A percentile compares a stretch with the other conserved stretches of the same genome.
These are phyloP conservation scores for Choloepus hoffmanni DNA, from an alignment of 2,113 vertebrate genomes.

Conservation along the genomic window DNA sequence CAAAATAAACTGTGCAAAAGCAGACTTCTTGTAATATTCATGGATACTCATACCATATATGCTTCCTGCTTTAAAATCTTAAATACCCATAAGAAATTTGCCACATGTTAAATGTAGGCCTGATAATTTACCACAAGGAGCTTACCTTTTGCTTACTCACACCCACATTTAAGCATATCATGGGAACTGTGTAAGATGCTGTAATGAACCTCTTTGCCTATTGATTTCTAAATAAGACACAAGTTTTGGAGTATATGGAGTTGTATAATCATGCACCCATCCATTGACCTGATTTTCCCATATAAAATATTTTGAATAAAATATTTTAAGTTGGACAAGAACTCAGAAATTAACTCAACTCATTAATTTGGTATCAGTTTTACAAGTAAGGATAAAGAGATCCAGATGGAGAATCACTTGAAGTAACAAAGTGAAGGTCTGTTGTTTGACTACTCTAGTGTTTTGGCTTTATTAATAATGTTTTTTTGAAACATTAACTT, in stretches of 20 bases:
- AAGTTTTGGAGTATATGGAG: neutral
- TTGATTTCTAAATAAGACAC: conserved; percentile 29
- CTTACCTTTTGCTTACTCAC: neutral
- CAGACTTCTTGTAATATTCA: neutral
- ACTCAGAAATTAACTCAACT: neutral
- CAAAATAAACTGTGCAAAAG: conserved; percentile 36
- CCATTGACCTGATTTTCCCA: neutral
- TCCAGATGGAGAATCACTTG: neutral
- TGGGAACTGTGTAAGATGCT: neutral
- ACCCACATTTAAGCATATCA: neutral
- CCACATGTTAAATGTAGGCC: neutral
- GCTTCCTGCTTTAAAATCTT: conserved; percentile 11
- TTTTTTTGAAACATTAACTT: neutral
- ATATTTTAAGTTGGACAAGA: neutral
- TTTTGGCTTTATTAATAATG: neutral
- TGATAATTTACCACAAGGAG: neutral
- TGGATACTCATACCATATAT: neutral
- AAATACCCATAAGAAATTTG: neutral
- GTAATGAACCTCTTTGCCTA: neutral
- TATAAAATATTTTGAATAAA: neutral
- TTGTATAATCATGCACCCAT: neutral
- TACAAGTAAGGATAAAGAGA: neutral
- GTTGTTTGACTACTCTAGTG: neutral
- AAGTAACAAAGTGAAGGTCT: neutral
- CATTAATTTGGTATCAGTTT: neutral